Percentiles rank a stretch among this genome's conserved stretches.
Conservation (phyloP, 2,797 vertebrate species). For the Hyperoplus lanceolatus region DNA sequence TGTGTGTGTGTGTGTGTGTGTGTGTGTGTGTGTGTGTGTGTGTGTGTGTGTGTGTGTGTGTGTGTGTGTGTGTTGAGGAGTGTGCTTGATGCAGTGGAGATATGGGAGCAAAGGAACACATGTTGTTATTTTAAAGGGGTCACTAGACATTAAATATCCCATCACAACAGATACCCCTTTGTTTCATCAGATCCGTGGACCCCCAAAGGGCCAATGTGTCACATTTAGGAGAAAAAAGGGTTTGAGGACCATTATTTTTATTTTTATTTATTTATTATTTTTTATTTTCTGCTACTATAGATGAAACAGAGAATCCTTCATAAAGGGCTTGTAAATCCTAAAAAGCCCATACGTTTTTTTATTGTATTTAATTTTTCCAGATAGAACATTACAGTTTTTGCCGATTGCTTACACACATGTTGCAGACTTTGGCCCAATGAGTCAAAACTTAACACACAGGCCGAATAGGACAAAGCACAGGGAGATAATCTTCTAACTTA, state of each 20-base stretch:
- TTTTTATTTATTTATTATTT: too few species aligned
- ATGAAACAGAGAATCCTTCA: neutral
- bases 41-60: neutral
- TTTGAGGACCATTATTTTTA: neutral
- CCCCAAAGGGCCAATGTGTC: neutral
- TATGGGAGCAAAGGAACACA: constrained; percentile 11
- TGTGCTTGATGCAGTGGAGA: constrained; percentile 10
- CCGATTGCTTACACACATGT: too few species aligned
- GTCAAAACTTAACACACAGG: too few species aligned
- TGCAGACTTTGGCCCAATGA: too few species aligned
- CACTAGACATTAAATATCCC: constrained; percentile 15
- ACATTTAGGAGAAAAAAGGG: neutral
- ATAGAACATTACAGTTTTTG: too few species aligned
- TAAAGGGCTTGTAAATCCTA: neutral
- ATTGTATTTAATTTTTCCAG: too few species aligned
- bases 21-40: neutral
- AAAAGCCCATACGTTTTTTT: neutral
- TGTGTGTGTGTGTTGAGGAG: neutral
- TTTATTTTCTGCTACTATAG: neutral
- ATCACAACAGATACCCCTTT: constrained; percentile 42
- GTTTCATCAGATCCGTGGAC: constrained; percentile 23
- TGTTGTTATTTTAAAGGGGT: constrained; percentile 35
- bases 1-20: neutral
- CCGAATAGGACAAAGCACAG: too few species aligned
- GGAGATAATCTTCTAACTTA: too few species aligned